Conservation (phyloP, 2,113 vertebrate species). For the Carlito syrichta region DNA sequence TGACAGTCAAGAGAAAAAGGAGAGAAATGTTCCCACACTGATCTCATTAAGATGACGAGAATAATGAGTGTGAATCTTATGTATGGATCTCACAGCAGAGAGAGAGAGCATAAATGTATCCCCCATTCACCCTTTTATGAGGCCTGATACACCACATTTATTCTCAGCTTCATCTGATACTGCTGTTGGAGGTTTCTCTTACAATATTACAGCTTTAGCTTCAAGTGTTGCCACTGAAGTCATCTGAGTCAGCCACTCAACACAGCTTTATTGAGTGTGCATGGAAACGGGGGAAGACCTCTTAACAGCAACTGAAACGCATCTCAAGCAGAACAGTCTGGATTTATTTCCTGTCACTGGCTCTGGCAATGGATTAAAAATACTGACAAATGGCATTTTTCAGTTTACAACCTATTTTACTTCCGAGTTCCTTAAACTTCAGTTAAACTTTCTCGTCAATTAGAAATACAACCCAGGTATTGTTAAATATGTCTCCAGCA, state of each 20-base stretch:
- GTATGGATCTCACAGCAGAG: conserved; percentile 39
- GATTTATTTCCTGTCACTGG: conserved; percentile 25
- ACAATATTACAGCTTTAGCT: conserved; percentile 59
- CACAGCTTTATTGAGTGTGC: conserved; percentile 34
- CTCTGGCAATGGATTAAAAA: conserved; percentile 58
- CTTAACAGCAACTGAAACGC: conserved; percentile 39
- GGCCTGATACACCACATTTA: conserved; percentile 26
- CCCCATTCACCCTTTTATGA: neutral
- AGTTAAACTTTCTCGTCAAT: conserved; percentile 63
- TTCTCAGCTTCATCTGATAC: conserved; percentile 19
- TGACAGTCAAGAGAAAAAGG: conserved; percentile 44
- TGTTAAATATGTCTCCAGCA: conserved; percentile 44
- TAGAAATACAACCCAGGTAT: conserved; percentile 61
- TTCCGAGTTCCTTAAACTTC: conserved; percentile 56
- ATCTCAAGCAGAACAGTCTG: conserved; percentile 41
- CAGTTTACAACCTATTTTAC: conserved; percentile 59
- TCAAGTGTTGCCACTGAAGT: conserved; percentile 32
- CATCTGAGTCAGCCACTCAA: conserved; percentile 47
- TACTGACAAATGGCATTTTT: conserved; percentile 57
- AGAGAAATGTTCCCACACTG: conserved; percentile 48
- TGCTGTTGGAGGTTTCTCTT: conserved; percentile 12
- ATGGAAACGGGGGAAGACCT: conserved; percentile 46
- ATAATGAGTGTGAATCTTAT: conserved; percentile 58
- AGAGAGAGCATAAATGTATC: conserved; percentile 50
- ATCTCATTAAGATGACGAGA: conserved; percentile 71